Conservation (phyloP, 2,888 invertebrate genomes). For the Capitulum mitella region DNA sequence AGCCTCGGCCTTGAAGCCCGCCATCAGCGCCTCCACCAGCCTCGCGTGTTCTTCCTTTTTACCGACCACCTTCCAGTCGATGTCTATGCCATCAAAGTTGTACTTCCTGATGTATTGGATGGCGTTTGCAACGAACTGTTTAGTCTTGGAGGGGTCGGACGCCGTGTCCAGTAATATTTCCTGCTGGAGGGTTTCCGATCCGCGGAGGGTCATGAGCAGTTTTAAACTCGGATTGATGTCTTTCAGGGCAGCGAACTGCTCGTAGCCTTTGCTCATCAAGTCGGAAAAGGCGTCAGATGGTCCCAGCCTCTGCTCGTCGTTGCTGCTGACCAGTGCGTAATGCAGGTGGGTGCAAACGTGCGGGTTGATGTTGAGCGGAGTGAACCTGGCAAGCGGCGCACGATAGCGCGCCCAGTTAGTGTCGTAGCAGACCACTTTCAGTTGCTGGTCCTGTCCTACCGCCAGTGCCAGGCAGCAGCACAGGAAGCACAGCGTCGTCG, state of each 20-base stretch:
- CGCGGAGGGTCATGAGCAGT: neutral
- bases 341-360: slow-evolving; percentile 87
- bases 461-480: too few relatives aligned
- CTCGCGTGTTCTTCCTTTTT: neutral
- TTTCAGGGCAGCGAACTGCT: neutral
- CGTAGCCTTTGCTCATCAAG: neutral
- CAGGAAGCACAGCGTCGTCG: too few relatives aligned
- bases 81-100: neutral
- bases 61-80: neutral
- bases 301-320: slow-evolving; percentile 55
- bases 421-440: neutral
- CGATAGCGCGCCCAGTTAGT: neutral
- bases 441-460: too few relatives aligned
- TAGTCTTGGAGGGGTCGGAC: neutral
- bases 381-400: slow-evolving; percentile 49
- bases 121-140: neutral
- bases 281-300: neutral
- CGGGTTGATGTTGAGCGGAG: slow-evolving; percentile 88
- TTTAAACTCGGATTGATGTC: neutral
- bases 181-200: neutral
- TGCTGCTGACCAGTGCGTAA: slow-evolving; percentile 86
- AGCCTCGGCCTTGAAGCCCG: neutral
- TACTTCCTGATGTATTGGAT: neutral
- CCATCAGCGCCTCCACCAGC: neutral
- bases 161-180: neutral